Conservation (phyloP, 2,888 invertebrate genomes). For the Synanthedon vespiformis region DNA sequence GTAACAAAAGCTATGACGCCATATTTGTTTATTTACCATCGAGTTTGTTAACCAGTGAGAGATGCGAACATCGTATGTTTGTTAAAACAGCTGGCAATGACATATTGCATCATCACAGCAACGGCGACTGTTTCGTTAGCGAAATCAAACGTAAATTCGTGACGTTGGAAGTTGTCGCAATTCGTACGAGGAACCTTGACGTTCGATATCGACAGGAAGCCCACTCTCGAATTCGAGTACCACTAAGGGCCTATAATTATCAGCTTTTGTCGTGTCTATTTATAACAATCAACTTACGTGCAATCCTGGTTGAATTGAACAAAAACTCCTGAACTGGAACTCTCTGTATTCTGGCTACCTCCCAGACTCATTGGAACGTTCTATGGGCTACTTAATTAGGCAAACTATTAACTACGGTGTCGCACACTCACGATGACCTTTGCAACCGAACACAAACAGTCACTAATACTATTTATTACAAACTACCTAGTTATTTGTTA, state of each 20-base stretch:
- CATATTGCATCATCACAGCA: conserved; percentile 54
- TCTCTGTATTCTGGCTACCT: conserved; percentile 77
- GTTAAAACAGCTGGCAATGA: conserved; percentile 51
- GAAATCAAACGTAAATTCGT: conserved; percentile 23
- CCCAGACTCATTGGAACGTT: conserved; percentile 87
- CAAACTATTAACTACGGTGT: conserved; percentile 39
- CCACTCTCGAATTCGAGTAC: neutral
- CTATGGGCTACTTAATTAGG: conserved; percentile 38
- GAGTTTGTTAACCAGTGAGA: neutral
- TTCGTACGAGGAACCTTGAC: conserved; percentile 12
- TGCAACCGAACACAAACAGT: conserved; percentile 45
- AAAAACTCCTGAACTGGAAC: conserved; percentile 87
- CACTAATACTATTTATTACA: conserved; percentile 48
- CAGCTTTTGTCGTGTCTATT: neutral
- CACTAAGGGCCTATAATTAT: neutral
- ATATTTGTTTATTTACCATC: conserved; percentile 28
- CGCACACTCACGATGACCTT: conserved; percentile 45
- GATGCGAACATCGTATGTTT: conserved; percentile 14
- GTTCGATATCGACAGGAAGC: neutral
- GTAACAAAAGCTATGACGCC: conserved; percentile 14
- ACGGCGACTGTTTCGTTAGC: conserved; percentile 8
- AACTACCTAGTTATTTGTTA: conserved; percentile 44
- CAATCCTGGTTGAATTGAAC: conserved; percentile 98
- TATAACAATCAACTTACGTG: conserved; percentile 81
- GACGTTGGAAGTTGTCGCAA: conserved; percentile 31